Conservation (phyloP, 2,113 vertebrate species). For the Fulmarus glacialis region DNA sequence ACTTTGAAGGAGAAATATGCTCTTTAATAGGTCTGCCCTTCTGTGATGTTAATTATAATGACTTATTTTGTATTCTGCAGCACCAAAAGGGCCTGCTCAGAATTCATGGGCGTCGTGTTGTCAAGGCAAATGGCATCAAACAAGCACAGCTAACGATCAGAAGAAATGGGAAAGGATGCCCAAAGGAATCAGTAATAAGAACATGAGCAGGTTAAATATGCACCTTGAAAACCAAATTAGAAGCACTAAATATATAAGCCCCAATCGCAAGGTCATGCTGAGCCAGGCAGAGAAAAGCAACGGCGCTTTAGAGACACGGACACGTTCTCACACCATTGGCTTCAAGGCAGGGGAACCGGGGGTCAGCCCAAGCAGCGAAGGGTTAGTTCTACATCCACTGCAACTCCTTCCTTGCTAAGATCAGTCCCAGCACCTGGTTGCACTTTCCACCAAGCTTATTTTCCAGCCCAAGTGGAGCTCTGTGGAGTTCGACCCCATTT, state of each 20-base stretch:
- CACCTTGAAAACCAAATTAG: background rate
- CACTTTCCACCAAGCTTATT: background rate
- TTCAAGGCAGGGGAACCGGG: background rate
- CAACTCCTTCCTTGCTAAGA: background rate
- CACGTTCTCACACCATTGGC: background rate
- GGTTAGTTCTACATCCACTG: background rate
- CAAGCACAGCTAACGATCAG: background rate
- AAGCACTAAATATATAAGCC: background rate
- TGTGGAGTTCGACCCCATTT: background rate
- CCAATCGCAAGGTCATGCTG: background rate
- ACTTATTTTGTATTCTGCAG: background rate
- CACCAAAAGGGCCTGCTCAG: background rate
- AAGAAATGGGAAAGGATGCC: background rate
- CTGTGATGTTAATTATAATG: background rate
- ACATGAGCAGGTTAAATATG: background rate
- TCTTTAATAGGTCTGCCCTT: background rate
- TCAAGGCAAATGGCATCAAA: background rate
- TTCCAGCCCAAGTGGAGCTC: background rate
- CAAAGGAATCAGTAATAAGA: background rate
- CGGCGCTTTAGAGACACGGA: accelerated
- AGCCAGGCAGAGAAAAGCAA: background rate
- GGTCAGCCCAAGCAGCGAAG: background rate
- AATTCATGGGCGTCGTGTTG: accelerated
- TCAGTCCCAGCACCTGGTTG: background rate
- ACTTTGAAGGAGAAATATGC: background rate